Conservation (phyloP, 2,113 vertebrate species). For the Elgaria multicarinata region DNA sequence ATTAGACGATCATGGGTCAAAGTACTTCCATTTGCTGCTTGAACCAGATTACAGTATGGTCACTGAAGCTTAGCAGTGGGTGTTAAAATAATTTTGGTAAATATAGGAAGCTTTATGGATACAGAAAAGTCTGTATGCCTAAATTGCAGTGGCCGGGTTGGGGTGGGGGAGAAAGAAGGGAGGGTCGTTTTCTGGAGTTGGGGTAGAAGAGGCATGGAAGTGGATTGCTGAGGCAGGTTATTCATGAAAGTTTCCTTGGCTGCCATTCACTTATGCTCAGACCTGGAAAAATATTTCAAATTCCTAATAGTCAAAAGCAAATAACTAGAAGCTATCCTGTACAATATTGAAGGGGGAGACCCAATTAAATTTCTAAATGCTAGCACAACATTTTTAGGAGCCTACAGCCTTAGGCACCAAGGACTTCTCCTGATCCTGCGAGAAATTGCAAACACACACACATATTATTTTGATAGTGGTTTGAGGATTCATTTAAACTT, state of each 20-base stretch:
- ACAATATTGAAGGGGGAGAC: neutral
- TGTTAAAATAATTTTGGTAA: neutral
- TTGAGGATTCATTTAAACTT: neutral
- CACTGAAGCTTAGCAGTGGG: neutral
- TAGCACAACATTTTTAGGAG: neutral
- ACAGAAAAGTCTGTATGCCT: neutral
- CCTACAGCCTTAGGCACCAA: neutral
- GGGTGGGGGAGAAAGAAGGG: neutral
- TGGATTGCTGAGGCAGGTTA: neutral
- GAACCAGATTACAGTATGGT: neutral
- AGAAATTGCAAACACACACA: neutral
- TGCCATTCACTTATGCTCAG: neutral
- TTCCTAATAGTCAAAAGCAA: neutral
- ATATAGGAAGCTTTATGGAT: neutral
- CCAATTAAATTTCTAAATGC: neutral
- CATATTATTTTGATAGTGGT: neutral
- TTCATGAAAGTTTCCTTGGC: neutral
- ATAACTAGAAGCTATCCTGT: neutral
- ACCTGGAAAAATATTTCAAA: neutral
- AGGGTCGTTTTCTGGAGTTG: neutral
- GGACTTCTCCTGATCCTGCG: neutral
- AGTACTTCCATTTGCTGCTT: slow-evolving; percentile 4
- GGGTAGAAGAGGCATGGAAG: neutral
- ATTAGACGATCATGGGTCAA: slow-evolving; percentile 13
- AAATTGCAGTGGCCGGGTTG: neutral